These are phyloP conservation scores for Trematomus bernacchii DNA, from an alignment of 2,797 vertebrate species.

Conservation along the genomic window DNA sequence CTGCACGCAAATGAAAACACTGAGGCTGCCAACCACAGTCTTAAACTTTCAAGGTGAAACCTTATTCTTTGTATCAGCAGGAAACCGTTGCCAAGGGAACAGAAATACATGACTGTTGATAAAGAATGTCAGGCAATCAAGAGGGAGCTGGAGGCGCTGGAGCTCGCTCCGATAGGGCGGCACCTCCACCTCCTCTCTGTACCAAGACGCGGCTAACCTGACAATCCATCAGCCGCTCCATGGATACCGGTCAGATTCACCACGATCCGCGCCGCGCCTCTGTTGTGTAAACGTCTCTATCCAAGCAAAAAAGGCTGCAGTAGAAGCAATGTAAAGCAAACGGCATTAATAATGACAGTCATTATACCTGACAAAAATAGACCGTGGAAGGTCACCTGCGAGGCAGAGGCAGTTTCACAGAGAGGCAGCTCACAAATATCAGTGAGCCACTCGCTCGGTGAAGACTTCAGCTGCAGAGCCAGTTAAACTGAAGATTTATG, in stretches of 20 bases:
- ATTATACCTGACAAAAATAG: constrained; percentile 76
- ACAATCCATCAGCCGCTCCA: constrained; percentile 59
- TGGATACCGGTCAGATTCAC: constrained; percentile 47
- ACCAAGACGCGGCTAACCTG: constrained; percentile 58
- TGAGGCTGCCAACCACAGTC: constrained; percentile 61
- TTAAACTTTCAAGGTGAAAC: constrained; percentile 83
- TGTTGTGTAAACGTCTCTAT: constrained; percentile 45
- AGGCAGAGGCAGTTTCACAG: constrained; percentile 57
- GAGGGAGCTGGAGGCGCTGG: constrained; percentile 73
- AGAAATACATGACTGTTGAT: constrained; percentile 84
- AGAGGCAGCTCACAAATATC: constrained; percentile 62
- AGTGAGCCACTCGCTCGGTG: constrained; percentile 49
- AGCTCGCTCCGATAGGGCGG: constrained; percentile 69
- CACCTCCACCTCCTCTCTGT: constrained; percentile 57
- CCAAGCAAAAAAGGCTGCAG: constrained; percentile 20
- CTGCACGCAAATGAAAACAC: constrained; percentile 68
- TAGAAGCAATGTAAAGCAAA: constrained; percentile 52
- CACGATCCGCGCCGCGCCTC: constrained; percentile 18
- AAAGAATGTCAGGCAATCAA: constrained; percentile 84
- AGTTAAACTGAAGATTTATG: constrained; percentile 53
- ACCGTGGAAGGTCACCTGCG: constrained; percentile 71
- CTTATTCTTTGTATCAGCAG: constrained; percentile 80
- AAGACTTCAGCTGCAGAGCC: constrained; percentile 43
- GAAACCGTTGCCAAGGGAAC: constrained; percentile 84
- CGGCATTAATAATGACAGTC: constrained; percentile 66